These are phyloP conservation scores for Bovichtus variegatus DNA, from an alignment of 2,797 vertebrate species.

Conservation along the genomic window DNA sequence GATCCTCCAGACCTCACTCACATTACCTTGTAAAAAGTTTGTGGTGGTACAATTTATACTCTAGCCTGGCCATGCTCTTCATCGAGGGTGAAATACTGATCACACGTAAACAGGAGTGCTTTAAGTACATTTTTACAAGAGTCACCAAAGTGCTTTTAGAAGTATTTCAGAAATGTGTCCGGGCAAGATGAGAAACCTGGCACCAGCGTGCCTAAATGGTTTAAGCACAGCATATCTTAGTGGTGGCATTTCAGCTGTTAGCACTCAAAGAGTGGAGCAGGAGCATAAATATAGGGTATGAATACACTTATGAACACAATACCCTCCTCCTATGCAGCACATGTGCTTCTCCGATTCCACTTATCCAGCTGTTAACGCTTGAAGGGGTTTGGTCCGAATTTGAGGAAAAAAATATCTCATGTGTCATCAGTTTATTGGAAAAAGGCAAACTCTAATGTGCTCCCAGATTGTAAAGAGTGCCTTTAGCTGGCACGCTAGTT, in stretches of 20 bases:
- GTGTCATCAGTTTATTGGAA: not conserved
- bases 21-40: constrained; percentile 78
- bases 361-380: constrained; percentile 66
- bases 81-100: constrained; percentile 68
- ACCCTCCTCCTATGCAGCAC: constrained; percentile 57
- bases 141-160: constrained; percentile 70
- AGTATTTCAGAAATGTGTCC: constrained; percentile 78
- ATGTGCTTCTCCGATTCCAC: constrained; percentile 54
- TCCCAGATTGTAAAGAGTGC: not conserved
- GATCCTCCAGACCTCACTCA: constrained; percentile 61
- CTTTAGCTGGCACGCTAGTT: not conserved
- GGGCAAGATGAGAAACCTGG: constrained; percentile 77
- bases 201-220: constrained; percentile 78
- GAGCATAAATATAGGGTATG: constrained; percentile 73
- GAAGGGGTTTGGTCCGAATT: constrained; percentile 18
- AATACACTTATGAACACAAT: constrained; percentile 72
- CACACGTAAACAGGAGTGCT: constrained; percentile 73
- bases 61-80: constrained; percentile 47
- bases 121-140: constrained; percentile 78
- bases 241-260: constrained; percentile 80
- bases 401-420: not conserved
- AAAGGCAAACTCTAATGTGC: not conserved
- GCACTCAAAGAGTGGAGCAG: constrained; percentile 57
- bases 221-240: constrained; percentile 75
- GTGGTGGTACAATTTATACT: constrained; percentile 65